Percentiles rank a stretch among this genome's conserved stretches.
These are phyloP conservation scores for Drosophila ananassae DNA, from an alignment of 1,140 invertebrate genomes.

Conservation along the genomic window DNA sequence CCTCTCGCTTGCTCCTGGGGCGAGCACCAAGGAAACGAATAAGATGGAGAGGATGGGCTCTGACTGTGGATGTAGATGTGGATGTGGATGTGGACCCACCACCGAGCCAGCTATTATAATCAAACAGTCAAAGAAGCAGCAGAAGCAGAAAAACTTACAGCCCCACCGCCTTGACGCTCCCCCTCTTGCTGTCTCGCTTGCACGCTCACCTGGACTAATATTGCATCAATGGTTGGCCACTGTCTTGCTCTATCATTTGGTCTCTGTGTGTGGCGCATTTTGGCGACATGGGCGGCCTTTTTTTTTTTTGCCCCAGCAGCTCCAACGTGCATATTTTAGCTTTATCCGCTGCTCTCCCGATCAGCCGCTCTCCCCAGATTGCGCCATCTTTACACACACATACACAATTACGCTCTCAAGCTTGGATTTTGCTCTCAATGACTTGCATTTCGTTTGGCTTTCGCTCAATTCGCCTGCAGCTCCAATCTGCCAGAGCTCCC, in stretches of 20 bases:
- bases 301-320: constrained; percentile 59
- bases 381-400: constrained; percentile 68
- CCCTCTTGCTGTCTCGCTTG: constrained; percentile 12
- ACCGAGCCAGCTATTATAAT: constrained; percentile 72
- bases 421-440: constrained; percentile 73
- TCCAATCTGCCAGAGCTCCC: constrained; percentile 53
- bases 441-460: constrained; percentile 75
- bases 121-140: constrained; percentile 52
- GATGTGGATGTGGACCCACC: constrained; percentile 65
- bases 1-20: neutral
- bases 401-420: constrained; percentile 50
- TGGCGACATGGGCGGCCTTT: constrained; percentile 77
- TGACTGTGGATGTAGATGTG: constrained; percentile 15
- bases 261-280: constrained; percentile 75
- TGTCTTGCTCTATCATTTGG: constrained; percentile 33
- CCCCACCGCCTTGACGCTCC: neutral
- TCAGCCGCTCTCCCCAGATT: constrained; percentile 61
- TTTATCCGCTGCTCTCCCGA: constrained; percentile 60
- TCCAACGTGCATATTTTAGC: constrained; percentile 70
- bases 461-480: constrained; percentile 72
- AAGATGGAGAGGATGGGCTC: constrained; percentile 8
- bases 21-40: constrained; percentile 4
- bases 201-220: constrained; percentile 66
- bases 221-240: constrained; percentile 58
- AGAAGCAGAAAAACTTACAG: constrained; percentile 44